Evolutionary conservation across 2,113 vertebrate species (phyloP), one percentile per base, ranked within the genome.

Genomic region (Trochalopteron elliotii): DNA sequence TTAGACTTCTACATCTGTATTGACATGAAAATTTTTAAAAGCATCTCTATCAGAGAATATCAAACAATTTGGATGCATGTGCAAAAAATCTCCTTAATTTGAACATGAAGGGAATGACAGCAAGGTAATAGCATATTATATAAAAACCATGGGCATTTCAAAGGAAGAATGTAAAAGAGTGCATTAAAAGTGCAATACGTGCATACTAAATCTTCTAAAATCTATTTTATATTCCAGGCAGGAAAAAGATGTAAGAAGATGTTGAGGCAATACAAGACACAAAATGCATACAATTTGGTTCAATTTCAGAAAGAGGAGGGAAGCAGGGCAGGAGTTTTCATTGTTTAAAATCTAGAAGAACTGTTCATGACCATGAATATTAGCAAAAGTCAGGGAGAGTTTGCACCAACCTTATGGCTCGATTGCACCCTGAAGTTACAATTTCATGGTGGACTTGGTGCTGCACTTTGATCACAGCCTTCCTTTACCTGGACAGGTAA

Each of bases 51-150:
- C 30, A 76, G 30, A 72, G 11, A 87, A 57, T 37, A 93, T 59
- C 30, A 87, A 67, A 68, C n/a, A 88, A 45, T 76, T 90, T 71
- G 70, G 65, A 86, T 78, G 13, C 23, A 47, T 53, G 11, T 75
- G 56, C 30, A 69, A 93, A 89, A 93, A 83, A 59, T 30, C n/a
- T 61, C 77, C 80, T 44, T 87, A 93, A 50, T 95, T 89, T 90
- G 69, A 91, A 78, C 71, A 89, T 40, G 40, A 87, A 83, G 35
- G 20, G 35, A 93, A 90, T 77, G 67, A 71, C 70, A 92, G 45
- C 25, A 63, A 90, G 30, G 42, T 71, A 93, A 61, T 33, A 64
- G n/a, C 61, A 17, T 45, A 44, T 67, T 94, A 65, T 72, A 87
- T 91, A 83, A 90, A 95, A 93, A 67, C 30, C 63, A 75, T 11